These are phyloP conservation scores for Drosophila sproati DNA, from an alignment of 1,140 invertebrate genomes.

Conservation along the genomic window DNA sequence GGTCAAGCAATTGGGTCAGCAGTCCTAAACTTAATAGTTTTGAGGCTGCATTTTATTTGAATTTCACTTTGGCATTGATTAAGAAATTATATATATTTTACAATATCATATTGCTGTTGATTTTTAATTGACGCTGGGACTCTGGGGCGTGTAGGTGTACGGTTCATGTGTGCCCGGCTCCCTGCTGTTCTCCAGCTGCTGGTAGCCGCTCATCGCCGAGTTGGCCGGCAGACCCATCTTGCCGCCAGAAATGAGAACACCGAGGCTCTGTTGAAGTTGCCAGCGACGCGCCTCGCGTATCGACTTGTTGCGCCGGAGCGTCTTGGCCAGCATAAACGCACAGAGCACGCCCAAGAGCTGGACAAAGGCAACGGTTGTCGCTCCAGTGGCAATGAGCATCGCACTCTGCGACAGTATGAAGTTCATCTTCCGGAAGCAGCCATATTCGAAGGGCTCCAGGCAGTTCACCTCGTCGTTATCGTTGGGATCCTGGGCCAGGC, in stretches of 20 bases:
- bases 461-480: constrained; percentile 58
- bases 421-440: constrained; percentile 88
- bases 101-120: constrained; percentile 9
- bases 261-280: constrained; percentile 87
- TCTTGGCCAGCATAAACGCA: constrained; percentile 92
- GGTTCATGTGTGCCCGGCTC: constrained; percentile 61
- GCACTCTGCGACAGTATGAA: constrained; percentile 90
- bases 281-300: constrained; percentile 89
- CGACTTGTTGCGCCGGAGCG: constrained; percentile 92
- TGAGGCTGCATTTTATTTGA: constrained; percentile 41
- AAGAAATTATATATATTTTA: constrained; percentile 39
- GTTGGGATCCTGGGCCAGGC: constrained; percentile 50
- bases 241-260: constrained; percentile 80
- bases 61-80: constrained; percentile 33
- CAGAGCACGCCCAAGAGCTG: constrained; percentile 95
- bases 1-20: constrained; percentile 50
- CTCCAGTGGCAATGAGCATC: constrained; percentile 91
- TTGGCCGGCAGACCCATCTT: constrained; percentile 72
- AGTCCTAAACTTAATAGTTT: constrained; percentile 45
- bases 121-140: constrained; percentile 79
- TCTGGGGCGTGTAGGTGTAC: constrained; percentile 77
- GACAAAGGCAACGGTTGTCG: constrained; percentile 92
- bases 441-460: constrained; percentile 85
- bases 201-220: constrained; percentile 75
- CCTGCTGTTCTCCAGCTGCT: constrained; percentile 72